Evolutionary conservation across 2,888 invertebrate genomes (phyloP), one percentile per base, ranked within the genome.

Genomic region (Mimachlamys varia): DNA sequence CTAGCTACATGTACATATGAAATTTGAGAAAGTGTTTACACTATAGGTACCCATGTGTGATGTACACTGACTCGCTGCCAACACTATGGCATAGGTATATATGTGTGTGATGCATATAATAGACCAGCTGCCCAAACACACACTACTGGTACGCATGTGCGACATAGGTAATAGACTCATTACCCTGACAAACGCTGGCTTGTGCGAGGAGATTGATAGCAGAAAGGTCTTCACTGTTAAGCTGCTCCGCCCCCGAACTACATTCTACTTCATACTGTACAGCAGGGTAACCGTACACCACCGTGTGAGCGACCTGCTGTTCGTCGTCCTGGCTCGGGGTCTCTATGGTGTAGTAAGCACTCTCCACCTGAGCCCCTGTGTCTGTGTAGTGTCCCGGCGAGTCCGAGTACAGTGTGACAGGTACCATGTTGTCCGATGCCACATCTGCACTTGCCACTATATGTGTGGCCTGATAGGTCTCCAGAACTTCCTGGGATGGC

Each of bases 221-320:
- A 15, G 92, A 89, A 53, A 92, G 53, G 17, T 90, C 90, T 76
- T 92, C 92, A 33, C 62, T 89, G 89, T 90, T 90, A 4, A 90
- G 62, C 62, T 89, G 50, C 10, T 90, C 88, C 7, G n/a, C 88
- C 22, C 89, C 88, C 4, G 87, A 62, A 0, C 91, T 90, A 92
- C 94, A 94, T 90, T 94, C 94, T 38, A 94, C 93, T 44, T 94
- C 94, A 89, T 94, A 94, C 91, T 94, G 93, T 7, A 94, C 94
- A 44, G 93, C 90, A 38, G 92, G 90, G 38, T 89, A 90, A 15
- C 90, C 90, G 55, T 92, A 92, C 88, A 92, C 90, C 19, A 90
- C 88, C 10, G 90, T 90, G 38, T 88, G 88, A 33, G 89, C 27
- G 4, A 88, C 88, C 62, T 89, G 89, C 27, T 50, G 50, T 19